These are phyloP conservation scores for human DNA, from an alignment of 2,113 vertebrate species.

Conservation along the genomic window GRCh38 chr3:76159501-76160000, in stretches of 20 bases:
- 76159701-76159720: background rate
- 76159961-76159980: background rate
- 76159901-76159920: background rate
- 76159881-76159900: background rate
- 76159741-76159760: background rate
- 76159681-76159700: background rate
- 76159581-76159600: background rate
- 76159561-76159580: background rate
- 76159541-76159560: accelerated
- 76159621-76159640: background rate
- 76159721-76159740: background rate
- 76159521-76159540: background rate
- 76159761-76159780: background rate
- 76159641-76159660: background rate
- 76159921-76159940: background rate
- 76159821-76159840: background rate
- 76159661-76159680: background rate
- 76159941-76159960: background rate
- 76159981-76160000: background rate
- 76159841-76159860: background rate
- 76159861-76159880: background rate
- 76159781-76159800: background rate
- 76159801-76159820: too few species aligned
- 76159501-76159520: background rate
- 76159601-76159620: background rate